A percentile compares a stretch with the other conserved stretches of the same genome.
Conservation (phyloP, 2,797 vertebrate species). For the Poecilia velifera region DNA sequence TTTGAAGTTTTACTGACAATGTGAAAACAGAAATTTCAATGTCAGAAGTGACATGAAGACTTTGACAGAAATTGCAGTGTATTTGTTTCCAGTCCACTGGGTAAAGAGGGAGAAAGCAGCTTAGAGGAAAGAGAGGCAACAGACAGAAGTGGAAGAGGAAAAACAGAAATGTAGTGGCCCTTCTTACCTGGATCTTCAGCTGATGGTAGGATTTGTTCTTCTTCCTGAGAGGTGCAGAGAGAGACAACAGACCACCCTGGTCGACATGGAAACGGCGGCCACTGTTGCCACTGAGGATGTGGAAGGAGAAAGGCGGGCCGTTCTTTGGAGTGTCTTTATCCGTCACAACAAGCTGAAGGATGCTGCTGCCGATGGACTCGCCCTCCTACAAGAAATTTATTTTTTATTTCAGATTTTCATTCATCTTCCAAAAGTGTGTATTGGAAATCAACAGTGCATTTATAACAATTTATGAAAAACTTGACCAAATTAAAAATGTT, state of each 20-base stretch:
- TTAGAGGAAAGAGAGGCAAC: not conserved
- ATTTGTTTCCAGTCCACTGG: not conserved
- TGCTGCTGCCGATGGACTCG: constrained; percentile 84
- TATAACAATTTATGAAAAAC: not conserved
- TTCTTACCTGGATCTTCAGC: constrained; percentile 91
- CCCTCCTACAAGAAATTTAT: constrained; percentile 83
- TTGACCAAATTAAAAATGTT: not conserved
- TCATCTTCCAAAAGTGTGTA: not conserved
- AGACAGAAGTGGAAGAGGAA: not conserved
- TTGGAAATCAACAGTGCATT: not conserved
- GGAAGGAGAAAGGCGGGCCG: constrained; percentile 91
- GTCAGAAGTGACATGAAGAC: constrained; percentile 2
- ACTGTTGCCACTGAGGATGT: constrained; percentile 88
- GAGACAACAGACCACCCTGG: constrained; percentile 89
- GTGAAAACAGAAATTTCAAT: not conserved
- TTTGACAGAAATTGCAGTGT: not conserved
- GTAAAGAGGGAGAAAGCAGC: not conserved
- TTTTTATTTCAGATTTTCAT: not conserved
- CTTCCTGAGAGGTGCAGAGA: constrained; percentile 83
- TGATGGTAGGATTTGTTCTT: constrained; percentile 84
- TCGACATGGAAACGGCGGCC: constrained; percentile 89
- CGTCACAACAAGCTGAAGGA: constrained; percentile 89
- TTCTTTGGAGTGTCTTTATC: constrained; percentile 92
- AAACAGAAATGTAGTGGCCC: not conserved
- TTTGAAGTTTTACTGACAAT: not conserved